Evolutionary conservation across 2,113 vertebrate species (phyloP), one percentile per base, ranked within the genome.

Genomic region (Ascaphus truei): DNA sequence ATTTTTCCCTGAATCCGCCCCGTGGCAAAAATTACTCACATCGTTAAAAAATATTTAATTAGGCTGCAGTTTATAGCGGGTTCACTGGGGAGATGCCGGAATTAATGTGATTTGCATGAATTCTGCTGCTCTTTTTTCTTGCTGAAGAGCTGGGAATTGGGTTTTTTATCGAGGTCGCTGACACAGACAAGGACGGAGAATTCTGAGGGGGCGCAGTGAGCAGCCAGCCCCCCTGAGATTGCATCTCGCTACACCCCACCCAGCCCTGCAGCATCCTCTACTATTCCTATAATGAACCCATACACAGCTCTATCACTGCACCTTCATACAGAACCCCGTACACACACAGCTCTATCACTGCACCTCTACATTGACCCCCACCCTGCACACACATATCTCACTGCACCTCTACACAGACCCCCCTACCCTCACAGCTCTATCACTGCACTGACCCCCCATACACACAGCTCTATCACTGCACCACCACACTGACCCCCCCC

Each of bases 21-120:
- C 89, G 92, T 93, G 93, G 93, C 93, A 94, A 94, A 94, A 94
- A 94, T 94, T 94, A 94, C 93, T 93, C 92, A 91, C 92, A 93
- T 95, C 92, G 93, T 95, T 94, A 94, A 94, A 93, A 95, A 93
- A 94, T 94, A 95, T 94, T 95, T 94, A 95, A 95, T 95, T 94
- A 95, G 93, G 93, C 91, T 92, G 92, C 90, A 92, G 93, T 94
- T 94, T 95, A 92, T 92, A 91, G 88, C 86, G 84, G 85, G 87
- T 90, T 93, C 92, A 84, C 92, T 85, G 84, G 93, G 92, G 93
- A 93, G 89, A 90, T 89, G 89, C 91, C 89, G 89, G 90, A 92
- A 91, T 92, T 92, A 92, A 92, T 92, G 91, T 91, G 89, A 94
- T 95, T 94, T 94, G 92, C 93, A 95, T 94, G 91, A 92, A 90